Base-by-base conservation (phyloP, 1,140 invertebrate genomes). In the Drosophila erecta region DNA sequence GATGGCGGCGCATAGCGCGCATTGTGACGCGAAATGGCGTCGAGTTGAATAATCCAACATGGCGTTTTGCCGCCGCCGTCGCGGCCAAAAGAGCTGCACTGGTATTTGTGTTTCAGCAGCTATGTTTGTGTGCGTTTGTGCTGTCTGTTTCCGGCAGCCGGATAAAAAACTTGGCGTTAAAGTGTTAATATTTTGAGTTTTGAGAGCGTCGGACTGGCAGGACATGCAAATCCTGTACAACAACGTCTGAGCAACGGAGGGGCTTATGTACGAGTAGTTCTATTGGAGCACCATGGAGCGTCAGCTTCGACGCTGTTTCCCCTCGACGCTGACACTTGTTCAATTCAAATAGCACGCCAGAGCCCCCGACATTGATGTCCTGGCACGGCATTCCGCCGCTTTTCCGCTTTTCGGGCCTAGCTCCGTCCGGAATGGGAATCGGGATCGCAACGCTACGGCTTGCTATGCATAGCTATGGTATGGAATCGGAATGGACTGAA, bases 101-200 rank as follows among this genome's bases (percentile, higher is more conserved):
- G 47, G 72, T 76, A 76, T 75, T 71, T 81, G 62, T 76, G 67
- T 86, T 50, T 49, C 17, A 10, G 33, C 14, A 22, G 40, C n/a
- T 51, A 24, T 12, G 24, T 70, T 51, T 61, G 46, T 74, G 54
- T 71, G 59, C 60, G 57, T 24, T 79, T 73, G 46, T 67, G 70
- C 60, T 85, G 81, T 87, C 83, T 89, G 84, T 81, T 86, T 86
- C 83, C 83, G 83, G 83, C 84, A 83, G 76, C 84, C 83, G 83
- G 83, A 86, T 86, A 86, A 86, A 86, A 86, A 86, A 86, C 83
- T 86, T 86, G 83, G 83, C 83, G 83, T 86, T 86, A 86, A 86
- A 86, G 83, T 86, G 83, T 86, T 86, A 86, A 86, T 86, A 86
- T 87, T 86, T 86, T 86, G 83, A 86, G 83, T 86, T 86, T 86